Percentiles rank a stretch among this genome's conserved stretches.
phyloP scores from a whole-genome alignment of 2,888 invertebrate species.

The Acrobasis repandana region DNA sequence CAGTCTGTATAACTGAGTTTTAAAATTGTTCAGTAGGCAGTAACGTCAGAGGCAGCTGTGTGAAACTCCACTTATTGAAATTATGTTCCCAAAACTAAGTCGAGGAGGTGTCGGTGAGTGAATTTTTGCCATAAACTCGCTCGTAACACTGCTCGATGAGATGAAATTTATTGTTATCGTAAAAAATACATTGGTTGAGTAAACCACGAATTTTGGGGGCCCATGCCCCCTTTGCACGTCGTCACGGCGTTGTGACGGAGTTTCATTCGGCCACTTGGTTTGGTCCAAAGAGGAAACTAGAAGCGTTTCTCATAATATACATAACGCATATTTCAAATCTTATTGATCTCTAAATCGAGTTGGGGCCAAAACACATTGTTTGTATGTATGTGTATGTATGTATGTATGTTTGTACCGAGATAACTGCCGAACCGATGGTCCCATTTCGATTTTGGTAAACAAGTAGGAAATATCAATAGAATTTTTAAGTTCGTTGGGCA shows the following conservation, averaged over 20 bases:
- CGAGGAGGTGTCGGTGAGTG: conserved; percentile 48
- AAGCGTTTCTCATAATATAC: conserved; percentile 18
- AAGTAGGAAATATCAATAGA: too few relatives aligned
- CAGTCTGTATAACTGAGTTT: neutral
- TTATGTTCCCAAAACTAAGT: conserved; percentile 31
- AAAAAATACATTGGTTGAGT: conserved; percentile 62
- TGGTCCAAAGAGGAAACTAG: conserved; percentile 29
- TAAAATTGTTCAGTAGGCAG: neutral
- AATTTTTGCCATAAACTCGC: conserved; percentile 62
- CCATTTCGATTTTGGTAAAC: too few relatives aligned
- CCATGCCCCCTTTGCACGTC: conserved; percentile 51
- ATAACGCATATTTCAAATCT: too few relatives aligned
- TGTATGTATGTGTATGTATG: neutral
- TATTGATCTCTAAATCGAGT: too few relatives aligned
- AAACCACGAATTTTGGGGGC: conserved; percentile 55
- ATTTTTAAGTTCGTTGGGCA: too few relatives aligned
- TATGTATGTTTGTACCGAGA: too few relatives aligned
- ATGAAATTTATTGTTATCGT: conserved; percentile 67
- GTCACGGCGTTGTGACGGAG: conserved; percentile 50
- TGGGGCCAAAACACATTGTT: too few relatives aligned
- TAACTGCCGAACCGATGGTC: too few relatives aligned
- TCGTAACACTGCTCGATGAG: conserved; percentile 59
- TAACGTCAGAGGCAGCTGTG: conserved; percentile 23
- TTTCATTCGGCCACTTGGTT: conserved; percentile 40
- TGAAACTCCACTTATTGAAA: conserved; percentile 28